Percentiles rank a stretch among this genome's conserved stretches.
Conservation (phyloP, 2,888 invertebrate species). For the Acleris literana region DNA sequence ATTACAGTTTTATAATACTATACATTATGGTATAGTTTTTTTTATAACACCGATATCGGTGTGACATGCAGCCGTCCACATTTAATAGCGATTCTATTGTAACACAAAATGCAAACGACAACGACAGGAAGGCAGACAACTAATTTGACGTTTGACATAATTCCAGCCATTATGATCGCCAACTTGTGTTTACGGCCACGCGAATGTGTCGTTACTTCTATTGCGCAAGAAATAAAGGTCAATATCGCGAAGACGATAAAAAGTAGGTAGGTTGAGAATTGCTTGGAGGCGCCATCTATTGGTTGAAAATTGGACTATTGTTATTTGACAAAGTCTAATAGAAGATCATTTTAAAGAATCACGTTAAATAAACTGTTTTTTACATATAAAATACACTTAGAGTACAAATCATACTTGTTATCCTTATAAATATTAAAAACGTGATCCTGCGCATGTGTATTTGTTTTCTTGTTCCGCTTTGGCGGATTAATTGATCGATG, state of each 20-base stretch:
- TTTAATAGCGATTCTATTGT: conserved; percentile 71
- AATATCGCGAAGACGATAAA: not conserved
- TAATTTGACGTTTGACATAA: conserved; percentile 80
- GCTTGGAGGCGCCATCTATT: conserved; percentile 19
- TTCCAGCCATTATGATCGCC: conserved; percentile 64
- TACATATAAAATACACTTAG: too few species aligned
- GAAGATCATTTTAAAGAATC: too few species aligned
- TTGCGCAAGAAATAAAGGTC: conserved; percentile 10
- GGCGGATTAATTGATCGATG: too few species aligned
- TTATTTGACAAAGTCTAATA: not conserved
- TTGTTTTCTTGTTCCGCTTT: too few species aligned
- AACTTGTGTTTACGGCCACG: conserved; percentile 49
- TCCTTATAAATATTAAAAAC: too few species aligned
- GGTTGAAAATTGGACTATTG: conserved; percentile 1
- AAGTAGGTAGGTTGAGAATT: not conserved
- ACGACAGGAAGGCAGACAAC: conserved; percentile 72
- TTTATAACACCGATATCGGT: conserved; percentile 44
- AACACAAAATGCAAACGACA: conserved; percentile 73
- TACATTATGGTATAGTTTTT: not conserved
- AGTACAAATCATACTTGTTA: too few species aligned
- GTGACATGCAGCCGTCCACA: conserved; percentile 49
- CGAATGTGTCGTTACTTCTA: not conserved
- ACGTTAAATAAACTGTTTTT: too few species aligned
- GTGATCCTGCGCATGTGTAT: too few species aligned
- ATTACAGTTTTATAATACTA: too few species aligned